A percentile compares a stretch with the other conserved stretches of the same genome.
These are phyloP conservation scores for Thaumatotibia leucotreta DNA, from an alignment of 1,140 invertebrate genomes.

Conservation along the genomic window DNA sequence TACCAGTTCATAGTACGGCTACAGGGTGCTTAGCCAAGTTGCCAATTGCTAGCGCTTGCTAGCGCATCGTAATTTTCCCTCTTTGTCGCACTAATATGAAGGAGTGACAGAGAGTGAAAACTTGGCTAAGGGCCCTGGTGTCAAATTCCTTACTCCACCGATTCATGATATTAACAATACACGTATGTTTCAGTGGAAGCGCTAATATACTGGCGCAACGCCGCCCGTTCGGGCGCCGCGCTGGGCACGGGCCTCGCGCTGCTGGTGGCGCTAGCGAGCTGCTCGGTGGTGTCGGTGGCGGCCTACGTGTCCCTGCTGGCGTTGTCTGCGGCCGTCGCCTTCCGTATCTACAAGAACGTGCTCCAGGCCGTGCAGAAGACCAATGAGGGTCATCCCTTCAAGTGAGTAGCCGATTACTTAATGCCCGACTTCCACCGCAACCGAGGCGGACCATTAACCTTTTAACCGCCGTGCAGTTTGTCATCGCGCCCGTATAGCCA, in stretches of 20 bases:
- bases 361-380: constrained; percentile 98
- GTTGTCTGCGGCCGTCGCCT: constrained; percentile 90
- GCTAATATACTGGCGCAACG: constrained; percentile 97
- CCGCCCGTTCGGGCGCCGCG: constrained; percentile 94
- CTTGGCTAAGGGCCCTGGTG: too few relatives aligned
- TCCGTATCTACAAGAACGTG: constrained; percentile 97
- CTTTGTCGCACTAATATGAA: too few relatives aligned
- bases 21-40: too few relatives aligned
- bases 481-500: too few relatives aligned
- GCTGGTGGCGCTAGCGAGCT: constrained; percentile 94
- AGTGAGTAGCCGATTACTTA: constrained; percentile 80
- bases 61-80: too few relatives aligned
- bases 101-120: too few relatives aligned
- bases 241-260: constrained; percentile 91
- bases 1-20: too few relatives aligned
- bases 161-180: background rate
- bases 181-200: constrained; percentile 88
- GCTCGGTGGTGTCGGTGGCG: constrained; percentile 96
- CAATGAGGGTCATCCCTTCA: constrained; percentile 97
- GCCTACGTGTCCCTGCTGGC: constrained; percentile 92
- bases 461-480: too few relatives aligned
- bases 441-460: too few relatives aligned
- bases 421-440: too few relatives aligned
- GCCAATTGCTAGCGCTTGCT: too few relatives aligned
- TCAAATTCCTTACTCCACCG: too few relatives aligned